Base-by-base conservation (phyloP, 2,888 invertebrate species). In the Apocheima hispidaria region DNA sequence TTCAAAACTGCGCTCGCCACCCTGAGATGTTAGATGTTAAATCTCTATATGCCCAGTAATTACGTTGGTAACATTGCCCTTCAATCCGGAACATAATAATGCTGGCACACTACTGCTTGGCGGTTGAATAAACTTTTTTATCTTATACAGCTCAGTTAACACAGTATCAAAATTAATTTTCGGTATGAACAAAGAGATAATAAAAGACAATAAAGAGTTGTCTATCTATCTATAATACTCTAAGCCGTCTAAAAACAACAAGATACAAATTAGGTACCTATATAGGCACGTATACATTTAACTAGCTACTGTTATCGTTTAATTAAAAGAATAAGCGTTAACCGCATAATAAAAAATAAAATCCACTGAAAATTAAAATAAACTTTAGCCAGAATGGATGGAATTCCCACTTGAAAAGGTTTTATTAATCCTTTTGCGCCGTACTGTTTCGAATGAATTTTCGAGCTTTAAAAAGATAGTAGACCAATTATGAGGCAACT, bases 381-480 rank as follows among this genome's bases (percentile, higher is more conserved):
- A 58, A 52, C 49, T 52, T 4, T n/a, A 53, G 46, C 26, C 38
- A 48, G 63, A 51, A 69, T 65, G 66, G 23, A 62, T 44, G 56
- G 46, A 57, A 55, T 48, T 54, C 53, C 58, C 51, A 54, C 57
- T 70, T 62, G 46, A 63, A 69, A 73, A 68, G 53, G 65, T 69
- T 75, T 67, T 58, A 68, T 65, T 63, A 70, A 70, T 69, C 62
- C 59, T 68, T 68, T 65, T 49, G 60, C 41, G 23, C 46, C 64
- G 66, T 53, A 63, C 59, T 63, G 51, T 70, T 71, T 69, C 66
- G 40, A 70, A 71, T 69, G 33, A 69, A 67, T 71, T 73, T 69
- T 54, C 38, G 41, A 61, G 57, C 30, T 51, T 44, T 54, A 71
- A 68, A 64, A 66, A 68, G 56, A 60, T 55, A 65, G 67, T 61